A percentile compares a stretch with the other conserved stretches of the same genome.
These are phyloP conservation scores for Acanthosoma haemorrhoidale DNA, from an alignment of 2,888 invertebrate genomes.

Conservation along the genomic window DNA sequence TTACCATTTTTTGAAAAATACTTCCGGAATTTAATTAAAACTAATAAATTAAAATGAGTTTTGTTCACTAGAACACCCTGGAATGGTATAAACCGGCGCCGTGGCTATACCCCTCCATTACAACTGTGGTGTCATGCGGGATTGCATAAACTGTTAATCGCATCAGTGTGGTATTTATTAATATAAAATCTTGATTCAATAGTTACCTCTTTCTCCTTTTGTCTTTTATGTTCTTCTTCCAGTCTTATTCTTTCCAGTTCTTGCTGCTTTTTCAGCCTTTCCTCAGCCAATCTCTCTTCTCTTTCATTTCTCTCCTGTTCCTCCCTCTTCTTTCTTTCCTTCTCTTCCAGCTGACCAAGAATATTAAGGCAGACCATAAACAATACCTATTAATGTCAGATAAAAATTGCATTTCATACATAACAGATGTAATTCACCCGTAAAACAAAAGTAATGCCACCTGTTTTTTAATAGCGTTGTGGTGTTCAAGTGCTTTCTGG, in stretches of 20 bases:
- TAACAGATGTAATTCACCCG: neutral
- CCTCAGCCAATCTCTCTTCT: conserved; percentile 68
- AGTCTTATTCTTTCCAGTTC: conserved; percentile 73
- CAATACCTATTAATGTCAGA: conserved; percentile 13
- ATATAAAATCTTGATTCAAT: neutral
- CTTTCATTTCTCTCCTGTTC: conserved; percentile 45
- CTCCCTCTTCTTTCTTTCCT: conserved; percentile 50
- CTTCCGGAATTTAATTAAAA: too few species aligned
- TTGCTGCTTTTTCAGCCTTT: conserved; percentile 69
- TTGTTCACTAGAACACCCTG: too few species aligned
- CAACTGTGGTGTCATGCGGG: too few species aligned
- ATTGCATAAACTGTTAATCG: too few species aligned
- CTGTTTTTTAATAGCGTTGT: conserved; percentile 78
- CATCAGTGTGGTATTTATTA: too few species aligned
- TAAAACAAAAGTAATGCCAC: conserved; percentile 46
- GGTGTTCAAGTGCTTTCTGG: conserved; percentile 77
- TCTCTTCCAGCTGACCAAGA: conserved; percentile 53
- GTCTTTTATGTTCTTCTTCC: conserved; percentile 63
- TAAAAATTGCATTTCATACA: neutral
- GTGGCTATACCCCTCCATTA: too few species aligned
- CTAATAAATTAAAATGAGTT: too few species aligned
- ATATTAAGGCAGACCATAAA: conserved; percentile 10
- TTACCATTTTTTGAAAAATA: too few species aligned
- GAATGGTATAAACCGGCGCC: too few species aligned
- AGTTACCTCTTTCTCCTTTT: conserved; percentile 59